phyloP scores from a whole-genome alignment of 1,140 invertebrate species.

The Linepithema humile region DNA sequence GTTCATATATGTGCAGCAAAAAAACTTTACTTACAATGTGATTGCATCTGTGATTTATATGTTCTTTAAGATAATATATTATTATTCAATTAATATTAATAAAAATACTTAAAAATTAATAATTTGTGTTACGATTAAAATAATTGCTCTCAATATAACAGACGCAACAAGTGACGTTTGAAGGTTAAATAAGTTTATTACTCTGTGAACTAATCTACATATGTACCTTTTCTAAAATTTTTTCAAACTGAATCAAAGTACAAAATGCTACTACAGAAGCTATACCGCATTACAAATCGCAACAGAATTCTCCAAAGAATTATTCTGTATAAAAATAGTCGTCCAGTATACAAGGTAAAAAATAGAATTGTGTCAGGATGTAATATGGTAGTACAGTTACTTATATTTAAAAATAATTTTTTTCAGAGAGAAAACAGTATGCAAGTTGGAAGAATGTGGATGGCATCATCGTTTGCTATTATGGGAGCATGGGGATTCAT shows the following conservation, averaged over 20 bases:
- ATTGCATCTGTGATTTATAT: too few species aligned
- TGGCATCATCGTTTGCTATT: conserved; percentile 4
- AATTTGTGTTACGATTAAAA: too few species aligned
- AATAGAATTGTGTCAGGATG: neutral
- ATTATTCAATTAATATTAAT: too few species aligned
- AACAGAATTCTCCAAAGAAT: conserved; percentile 28
- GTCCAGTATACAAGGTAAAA: neutral
- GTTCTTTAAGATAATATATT: too few species aligned
- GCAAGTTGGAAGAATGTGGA: neutral
- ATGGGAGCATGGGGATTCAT: conserved; percentile 69
- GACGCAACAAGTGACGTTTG: too few species aligned
- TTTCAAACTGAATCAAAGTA: neutral
- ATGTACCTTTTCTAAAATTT: neutral
- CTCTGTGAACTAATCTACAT: too few species aligned
- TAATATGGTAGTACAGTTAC: neutral
- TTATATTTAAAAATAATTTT: neutral
- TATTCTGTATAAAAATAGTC: conserved; percentile 9
- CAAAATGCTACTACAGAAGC: conserved; percentile 23
- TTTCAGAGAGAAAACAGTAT: neutral
- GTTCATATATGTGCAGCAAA: too few species aligned
- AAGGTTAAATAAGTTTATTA: too few species aligned
- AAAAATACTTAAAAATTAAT: too few species aligned
- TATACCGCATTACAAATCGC: neutral
- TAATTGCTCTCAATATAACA: too few species aligned
- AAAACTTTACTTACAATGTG: too few species aligned